Evolutionary conservation across 2,888 invertebrate species (phyloP), one percentile per base, ranked within the genome.

Genomic region (Euplexia lucipara): DNA sequence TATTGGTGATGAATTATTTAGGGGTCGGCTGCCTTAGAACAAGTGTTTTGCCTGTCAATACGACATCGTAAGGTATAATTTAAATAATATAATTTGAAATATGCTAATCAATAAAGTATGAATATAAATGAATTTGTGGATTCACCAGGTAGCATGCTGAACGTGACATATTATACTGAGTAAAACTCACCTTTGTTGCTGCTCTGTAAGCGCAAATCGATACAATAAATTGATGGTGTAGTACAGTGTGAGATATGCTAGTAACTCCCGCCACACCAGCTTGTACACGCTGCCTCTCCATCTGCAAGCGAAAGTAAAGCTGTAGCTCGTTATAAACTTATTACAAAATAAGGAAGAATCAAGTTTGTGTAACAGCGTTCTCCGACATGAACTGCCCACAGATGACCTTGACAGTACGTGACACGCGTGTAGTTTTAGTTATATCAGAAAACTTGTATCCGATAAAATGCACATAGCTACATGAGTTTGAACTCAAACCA

Each of bases 231-330:
- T 98, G 89, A 99, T 98, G 83, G 97, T 96, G 94, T 98, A 98
- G 95, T 98, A 99, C 81, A 98, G 92, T 83, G 97, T 96, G 89
- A 98, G 96, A 95, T 98, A 99, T 63, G 98, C 98, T 87, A 98
- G 92, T 77, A 99, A 95, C 95, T 99, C 99, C 84, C 98, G 97
- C 98, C 98, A 99, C 76, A 99, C 97, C 90, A 99, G 95, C 96
- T 99, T 99, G 96, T 99, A 99, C 44, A 99, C 98, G 90, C 99
- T 99, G 86, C 99, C 99, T 88, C 97, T 96, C 99, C 99, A 99
- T 96, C 98, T 98, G 97, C 20, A 70, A 79, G 72, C 52, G 71
- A 79, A 72, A 77, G 45, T 54, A 47, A 63, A 52, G 18, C 22
- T 47, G 39, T 70, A 59, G 56, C 52, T 54, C 41, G 14, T 20